Conservation (phyloP, 2,888 invertebrate genomes). For the Xanthorhoe designata region DNA sequence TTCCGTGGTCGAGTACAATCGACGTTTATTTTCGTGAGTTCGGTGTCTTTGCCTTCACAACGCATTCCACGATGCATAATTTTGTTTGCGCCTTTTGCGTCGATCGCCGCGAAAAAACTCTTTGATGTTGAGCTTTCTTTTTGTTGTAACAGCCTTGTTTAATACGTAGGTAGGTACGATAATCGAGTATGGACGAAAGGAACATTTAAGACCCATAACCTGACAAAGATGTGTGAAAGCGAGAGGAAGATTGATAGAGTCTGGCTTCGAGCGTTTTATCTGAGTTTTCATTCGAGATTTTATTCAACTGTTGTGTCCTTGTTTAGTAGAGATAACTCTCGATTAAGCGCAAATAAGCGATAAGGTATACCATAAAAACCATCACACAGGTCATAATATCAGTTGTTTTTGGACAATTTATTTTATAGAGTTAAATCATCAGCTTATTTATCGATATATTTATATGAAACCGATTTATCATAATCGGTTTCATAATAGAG, state of each 20-base stretch:
- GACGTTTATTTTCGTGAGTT: conserved; percentile 78
- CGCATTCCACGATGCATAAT: conserved; percentile 68
- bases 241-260: not conserved
- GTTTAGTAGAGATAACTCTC: not conserved
- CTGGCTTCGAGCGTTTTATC: not conserved
- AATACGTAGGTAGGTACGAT: conserved; percentile 35
- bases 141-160: conserved; percentile 38
- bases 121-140: conserved; percentile 59
- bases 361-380: too few relatives aligned
- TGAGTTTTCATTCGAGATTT: not conserved
- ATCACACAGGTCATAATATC: too few relatives aligned
- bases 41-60: conserved; percentile 67
- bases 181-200: conserved; percentile 39
- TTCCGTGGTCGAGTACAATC: conserved; percentile 57
- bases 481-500: conserved; percentile 48
- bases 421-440: too few relatives aligned
- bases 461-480: conserved; percentile 11
- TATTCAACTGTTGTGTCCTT: not conserved
- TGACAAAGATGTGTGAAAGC: conserved; percentile 6
- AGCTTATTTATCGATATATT: not conserved
- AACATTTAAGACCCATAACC: conserved; percentile 30
- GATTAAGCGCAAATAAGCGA: too few relatives aligned
- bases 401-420: too few relatives aligned
- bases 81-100: conserved; percentile 69
- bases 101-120: conserved; percentile 56